Conservation (phyloP, 2,888 invertebrate species). For the Ferrisia virgata region DNA sequence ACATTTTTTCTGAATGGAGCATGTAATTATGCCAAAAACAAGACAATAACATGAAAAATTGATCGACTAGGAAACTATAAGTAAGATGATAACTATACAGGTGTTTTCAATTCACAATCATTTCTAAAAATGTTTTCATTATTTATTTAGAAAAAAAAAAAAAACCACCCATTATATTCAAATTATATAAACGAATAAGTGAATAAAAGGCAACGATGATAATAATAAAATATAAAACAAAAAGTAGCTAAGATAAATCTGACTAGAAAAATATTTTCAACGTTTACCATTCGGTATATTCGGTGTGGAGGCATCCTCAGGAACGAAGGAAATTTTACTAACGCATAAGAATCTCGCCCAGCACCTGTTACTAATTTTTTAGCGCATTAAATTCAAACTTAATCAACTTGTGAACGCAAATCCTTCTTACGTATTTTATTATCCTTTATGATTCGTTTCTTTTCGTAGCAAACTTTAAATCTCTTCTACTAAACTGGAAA, state of each 20-base stretch:
- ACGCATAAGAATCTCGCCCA: conserved; percentile 41
- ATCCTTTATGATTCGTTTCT: conserved; percentile 38
- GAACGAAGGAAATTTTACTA: not conserved
- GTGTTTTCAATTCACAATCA: no score
- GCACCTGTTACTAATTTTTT: conserved; percentile 45
- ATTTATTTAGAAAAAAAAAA: no score
- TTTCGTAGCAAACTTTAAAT: conserved; percentile 40
- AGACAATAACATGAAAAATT: no score
- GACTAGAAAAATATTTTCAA: not conserved
- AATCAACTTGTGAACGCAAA: conserved; percentile 42
- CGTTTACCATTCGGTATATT: not conserved
- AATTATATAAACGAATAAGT: no score
- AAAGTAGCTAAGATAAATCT: not conserved
- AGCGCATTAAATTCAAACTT: conserved; percentile 39
- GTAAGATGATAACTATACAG: no score
- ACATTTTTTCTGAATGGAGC: no score
- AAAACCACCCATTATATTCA: no score
- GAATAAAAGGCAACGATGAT: no score
- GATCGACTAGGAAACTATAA: no score
- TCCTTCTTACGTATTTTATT: conserved; percentile 43
- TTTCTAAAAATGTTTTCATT: no score
- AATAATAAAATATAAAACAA: no score
- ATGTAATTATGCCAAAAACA: no score
- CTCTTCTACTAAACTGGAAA: conserved; percentile 19
- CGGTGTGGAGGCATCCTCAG: not conserved